phyloP scores from a whole-genome alignment of 2,113 vertebrate species.

The Anoura caudifer region DNA sequence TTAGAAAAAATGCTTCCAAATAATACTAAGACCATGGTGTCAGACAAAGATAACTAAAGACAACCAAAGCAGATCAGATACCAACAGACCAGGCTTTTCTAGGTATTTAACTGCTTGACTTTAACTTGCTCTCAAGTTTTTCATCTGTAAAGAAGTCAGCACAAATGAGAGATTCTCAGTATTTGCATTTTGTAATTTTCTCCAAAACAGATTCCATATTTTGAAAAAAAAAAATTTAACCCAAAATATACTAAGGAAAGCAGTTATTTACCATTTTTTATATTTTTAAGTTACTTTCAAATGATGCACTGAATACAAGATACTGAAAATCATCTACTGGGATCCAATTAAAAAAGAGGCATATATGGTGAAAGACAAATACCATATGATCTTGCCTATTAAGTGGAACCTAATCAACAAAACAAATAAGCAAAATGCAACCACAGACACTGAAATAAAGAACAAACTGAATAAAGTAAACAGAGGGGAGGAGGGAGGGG shows the following conservation, averaged over 20 bases:
- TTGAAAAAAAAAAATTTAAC: conserved; percentile 3
- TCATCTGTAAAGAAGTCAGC: neutral
- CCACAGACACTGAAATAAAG: no score
- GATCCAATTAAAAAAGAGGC: neutral
- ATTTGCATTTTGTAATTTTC: neutral
- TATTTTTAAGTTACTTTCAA: neutral
- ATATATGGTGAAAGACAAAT: neutral
- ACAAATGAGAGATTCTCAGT: neutral
- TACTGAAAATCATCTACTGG: neutral
- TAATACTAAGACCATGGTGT: neutral
- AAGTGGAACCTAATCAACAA: no score
- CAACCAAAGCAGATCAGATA: neutral
- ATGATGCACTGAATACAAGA: neutral
- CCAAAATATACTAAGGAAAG: neutral
- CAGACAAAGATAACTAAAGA: neutral
- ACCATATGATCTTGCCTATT: no score
- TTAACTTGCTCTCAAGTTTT: neutral
- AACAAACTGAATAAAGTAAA: no score
- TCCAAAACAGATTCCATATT: neutral
- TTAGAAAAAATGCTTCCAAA: neutral
- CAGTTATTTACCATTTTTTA: neutral
- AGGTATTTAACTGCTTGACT: neutral
- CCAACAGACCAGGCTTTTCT: neutral
- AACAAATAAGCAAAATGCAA: no score
- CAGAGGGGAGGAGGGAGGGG: no score